Evolutionary conservation across 2,888 invertebrate species (phyloP), one percentile per base, ranked within the genome.

Genomic region (Oscheius onirici): DNA sequence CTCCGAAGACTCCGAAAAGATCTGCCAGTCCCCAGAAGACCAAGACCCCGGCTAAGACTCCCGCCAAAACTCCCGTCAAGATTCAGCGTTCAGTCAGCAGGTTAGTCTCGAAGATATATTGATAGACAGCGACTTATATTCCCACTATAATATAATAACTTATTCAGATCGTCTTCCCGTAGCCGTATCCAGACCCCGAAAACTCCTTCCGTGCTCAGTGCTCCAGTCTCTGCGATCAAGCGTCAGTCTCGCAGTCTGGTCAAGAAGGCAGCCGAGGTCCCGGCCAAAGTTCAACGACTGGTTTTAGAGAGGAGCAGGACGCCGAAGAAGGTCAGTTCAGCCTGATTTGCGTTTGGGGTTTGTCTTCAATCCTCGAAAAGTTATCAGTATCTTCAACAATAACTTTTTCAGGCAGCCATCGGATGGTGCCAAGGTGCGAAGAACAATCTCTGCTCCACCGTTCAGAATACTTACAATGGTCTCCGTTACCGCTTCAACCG

Each of bases 61-160:
- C 55, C 11, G 10, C 20, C n/a, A 55, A 55, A 11, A 55, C 34
- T 41, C 58, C 55, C 3, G 13, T 28, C 28, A 55, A 20, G 20
- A 26, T 58, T 17, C 58, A 58, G 17, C 34, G 58, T n/a, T 17
- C 34, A 17, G 58, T 17, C 58, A 58, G 58, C 58, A 58, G 58
- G 58, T 58, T 20, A 13, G 34, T 34, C 34, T n/a, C n/a, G n/a
- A n/a, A n/a, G n/a, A n/a, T n/a, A n/a, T n/a, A n/a, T n/a, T n/a
- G n/a, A n/a, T n/a, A n/a, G n/a, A n/a, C n/a, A n/a, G n/a, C n/a
- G n/a, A n/a, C n/a, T n/a, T n/a, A n/a, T n/a, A n/a, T n/a, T n/a
- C n/a, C n/a, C n/a, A n/a, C n/a, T n/a, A n/a, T n/a, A n/a, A n/a
- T n/a, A n/a, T n/a, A n/a, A n/a, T n/a, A n/a, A n/a, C n/a, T n/a